Base-by-base conservation (phyloP, 2,888 invertebrate genomes). In the Mesopsocus fuscifrons region DNA sequence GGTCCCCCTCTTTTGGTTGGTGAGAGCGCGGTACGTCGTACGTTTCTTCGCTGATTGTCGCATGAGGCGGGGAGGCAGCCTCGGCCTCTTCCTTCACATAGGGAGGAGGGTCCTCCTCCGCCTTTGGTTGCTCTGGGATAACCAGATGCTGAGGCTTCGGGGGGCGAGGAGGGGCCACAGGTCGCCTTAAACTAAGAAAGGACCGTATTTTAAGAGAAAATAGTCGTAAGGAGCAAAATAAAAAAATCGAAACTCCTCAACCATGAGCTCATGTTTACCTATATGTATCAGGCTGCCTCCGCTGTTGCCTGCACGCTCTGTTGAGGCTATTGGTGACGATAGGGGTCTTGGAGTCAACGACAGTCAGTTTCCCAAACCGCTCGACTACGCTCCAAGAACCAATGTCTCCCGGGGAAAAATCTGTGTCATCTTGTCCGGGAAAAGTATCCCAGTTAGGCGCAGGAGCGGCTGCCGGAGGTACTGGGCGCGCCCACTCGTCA, bases 11-110 rank as follows among this genome's bases (percentile, higher is more conserved):
- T 46, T 62, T 62, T 43, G 63, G 56, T 54, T 72, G 68, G 57
- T 76, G 75, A 21, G 75, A 74, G 48, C 77, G 66, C 15, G 78
- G 77, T 59, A 78, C 74, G 56, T 80, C 79, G 52, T 78, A 77
- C 54, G 70, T 58, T 20, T 59, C 59, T 49, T 60, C 56, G 2
- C 54, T 55, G 3, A 57, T 48, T 18, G 52, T 48, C 5, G 55
- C 51, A 13, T 56, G 55, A 6, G 55, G 53, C 8, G 57, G 54
- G 32, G 38, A 8, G 34, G 41, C 4, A 26, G 18, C 11, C 34
- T 40, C 21, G 9, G 59, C 57, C 46, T 58, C 59, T 45, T 59
- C 59, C 5, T 55, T 57, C 17, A 56, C 55, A 41, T 59, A 57
- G 18, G 41, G 41, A 3, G 48, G 45, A 20, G 49, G 47, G 22